Percentiles rank a stretch among this genome's conserved stretches.
Evolutionary conservation across 2,888 invertebrate genomes (phyloP).

Genomic region (Bibio marci): DNA sequence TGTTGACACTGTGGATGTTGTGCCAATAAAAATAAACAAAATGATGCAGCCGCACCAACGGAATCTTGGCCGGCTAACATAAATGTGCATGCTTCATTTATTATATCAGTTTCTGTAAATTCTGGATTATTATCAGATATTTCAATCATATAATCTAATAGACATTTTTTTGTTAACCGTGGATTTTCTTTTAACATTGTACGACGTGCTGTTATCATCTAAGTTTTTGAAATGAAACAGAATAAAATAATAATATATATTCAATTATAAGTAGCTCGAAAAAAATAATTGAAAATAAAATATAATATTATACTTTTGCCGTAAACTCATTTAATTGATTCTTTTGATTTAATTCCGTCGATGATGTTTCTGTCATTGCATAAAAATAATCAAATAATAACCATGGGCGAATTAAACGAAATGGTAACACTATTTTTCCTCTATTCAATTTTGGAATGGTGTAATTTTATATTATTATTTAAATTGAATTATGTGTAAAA

Average conservation of each 20-base stretch:
- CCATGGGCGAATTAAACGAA: constrained; percentile 38
- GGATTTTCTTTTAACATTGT: constrained; percentile 15
- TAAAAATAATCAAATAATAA: constrained; percentile 36
- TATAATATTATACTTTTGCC: constrained; percentile 19
- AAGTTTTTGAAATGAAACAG: no score
- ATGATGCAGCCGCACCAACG: constrained; percentile 37
- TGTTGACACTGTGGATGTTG: constrained; percentile 33
- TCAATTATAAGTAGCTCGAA: neutral
- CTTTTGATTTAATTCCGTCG: constrained; percentile 34
- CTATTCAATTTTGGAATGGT: constrained; percentile 18
- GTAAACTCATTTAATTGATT: constrained; percentile 30
- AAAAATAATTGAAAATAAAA: no score
- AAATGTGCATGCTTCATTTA: constrained; percentile 42
- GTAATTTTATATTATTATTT: neutral
- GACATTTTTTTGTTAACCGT: constrained; percentile 20
- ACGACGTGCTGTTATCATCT: constrained; percentile 24
- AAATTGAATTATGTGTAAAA: neutral
- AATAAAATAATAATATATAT: neutral
- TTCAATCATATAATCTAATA: constrained; percentile 37
- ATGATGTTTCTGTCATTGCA: constrained; percentile 32
- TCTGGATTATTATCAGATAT: constrained; percentile 31
- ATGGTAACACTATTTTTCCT: constrained; percentile 33
- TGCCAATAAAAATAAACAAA: constrained; percentile 36
- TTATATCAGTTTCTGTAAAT: constrained; percentile 38
- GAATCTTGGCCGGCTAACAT: constrained; percentile 48